Evolutionary conservation across 35 echinoderm and acorn worm genomes (phyloP), one percentile per base, ranked within the genome.

Genomic region (Ophioderma brevispina): DNA sequence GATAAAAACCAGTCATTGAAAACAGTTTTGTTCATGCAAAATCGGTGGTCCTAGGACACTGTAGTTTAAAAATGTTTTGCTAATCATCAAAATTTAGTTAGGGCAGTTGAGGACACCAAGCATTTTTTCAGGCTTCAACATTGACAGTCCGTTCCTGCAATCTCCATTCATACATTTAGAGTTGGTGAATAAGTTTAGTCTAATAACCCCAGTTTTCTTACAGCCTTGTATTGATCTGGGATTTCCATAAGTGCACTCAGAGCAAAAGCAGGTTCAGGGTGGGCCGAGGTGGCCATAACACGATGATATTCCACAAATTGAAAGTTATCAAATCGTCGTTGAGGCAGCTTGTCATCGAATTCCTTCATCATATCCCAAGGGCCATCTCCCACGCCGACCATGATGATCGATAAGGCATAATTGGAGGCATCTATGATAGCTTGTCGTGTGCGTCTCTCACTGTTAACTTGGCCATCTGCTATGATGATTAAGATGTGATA

Each of bases 321-420:
- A 80, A 99, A 99, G 33, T 99, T 99, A 76, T 99, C 97, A 85
- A 99, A 99, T 70, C 90, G 92, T 41, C 97, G 78, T 75, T 85
- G 70, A 0, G 97, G 97, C 2, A 99, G 40, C 5, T 87, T 87
- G 59, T 99, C 94, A 52, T 95, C 94, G 36, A 99, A 99, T 36
- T 95, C 97, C 30, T 89, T 88, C 97, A 99, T 99, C 40, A 85
- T 91, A 33, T 91, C 93, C 97, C 97, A 99, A 1, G 97, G 97
- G 31, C 97, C 97, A 76, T 99, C 97, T n/a, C 97, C 97, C 0
- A 99, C 97, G 31, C 97, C 97, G 0, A 99, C 97, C 97, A 99
- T 90, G 79, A 99, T 93, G 90, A 99, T 99, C 32, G 97, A 99
- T 23, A 99, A 79, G 0, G 97, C 87, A 76, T 93, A 93, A 6